Percentiles rank a stretch among this genome's conserved stretches.
Conservation (phyloP, 2,797 vertebrate genomes). For the Sebastes dallii region DNA sequence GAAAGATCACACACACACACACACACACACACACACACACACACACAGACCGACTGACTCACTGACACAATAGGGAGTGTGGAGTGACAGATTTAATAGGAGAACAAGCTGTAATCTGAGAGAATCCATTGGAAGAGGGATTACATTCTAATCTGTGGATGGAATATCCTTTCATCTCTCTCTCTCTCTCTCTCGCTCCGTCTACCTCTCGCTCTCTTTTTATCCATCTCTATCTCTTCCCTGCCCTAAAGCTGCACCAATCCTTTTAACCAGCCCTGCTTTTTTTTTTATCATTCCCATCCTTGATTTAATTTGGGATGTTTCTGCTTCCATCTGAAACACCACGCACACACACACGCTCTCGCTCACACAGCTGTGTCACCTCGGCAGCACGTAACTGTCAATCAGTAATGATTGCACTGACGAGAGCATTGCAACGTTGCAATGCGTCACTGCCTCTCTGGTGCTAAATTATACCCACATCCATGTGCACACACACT, state of each 20-base stretch:
- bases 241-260: slow-evolving; percentile 46
- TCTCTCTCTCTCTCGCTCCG: slow-evolving; percentile 7
- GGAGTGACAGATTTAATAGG: slow-evolving; percentile 72
- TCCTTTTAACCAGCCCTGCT: slow-evolving; percentile 42
- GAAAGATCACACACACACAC: slow-evolving; percentile 27
- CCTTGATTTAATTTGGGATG: slow-evolving; percentile 56
- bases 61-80: slow-evolving; percentile 39
- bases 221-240: slow-evolving; percentile 41
- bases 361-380: slow-evolving; percentile 46
- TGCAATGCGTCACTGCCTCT: slow-evolving; percentile 31
- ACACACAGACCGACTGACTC: not conserved
- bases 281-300: slow-evolving; percentile 20
- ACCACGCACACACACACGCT: not conserved
- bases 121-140: slow-evolving; percentile 74
- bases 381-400: slow-evolving; percentile 40
- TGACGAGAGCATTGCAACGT: slow-evolving; percentile 39
- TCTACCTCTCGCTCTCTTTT: slow-evolving; percentile 6
- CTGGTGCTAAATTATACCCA: slow-evolving; percentile 31
- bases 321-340: slow-evolving; percentile 26
- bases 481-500: not conserved
- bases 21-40: not conserved
- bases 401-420: slow-evolving; percentile 60
- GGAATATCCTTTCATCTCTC: slow-evolving; percentile 65
- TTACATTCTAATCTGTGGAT: slow-evolving; percentile 74
- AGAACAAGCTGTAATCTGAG: slow-evolving; percentile 76